phyloP scores from a whole-genome alignment of 2,888 invertebrate genomes.

The Cosmopolites sordidus region DNA sequence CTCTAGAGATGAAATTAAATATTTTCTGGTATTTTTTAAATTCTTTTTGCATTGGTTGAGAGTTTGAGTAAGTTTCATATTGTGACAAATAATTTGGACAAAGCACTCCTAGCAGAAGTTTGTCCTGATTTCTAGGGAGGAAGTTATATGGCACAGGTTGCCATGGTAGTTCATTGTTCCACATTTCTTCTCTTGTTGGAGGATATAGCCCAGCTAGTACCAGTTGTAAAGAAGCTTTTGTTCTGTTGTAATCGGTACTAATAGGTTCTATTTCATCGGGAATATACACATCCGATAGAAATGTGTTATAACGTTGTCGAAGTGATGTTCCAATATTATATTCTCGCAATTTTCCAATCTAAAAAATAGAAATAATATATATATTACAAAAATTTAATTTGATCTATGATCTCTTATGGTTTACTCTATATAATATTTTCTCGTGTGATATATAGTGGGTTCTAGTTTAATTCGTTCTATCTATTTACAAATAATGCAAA shows the following conservation, averaged over 20 bases:
- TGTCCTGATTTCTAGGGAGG: slow-evolving; percentile 45
- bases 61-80: slow-evolving; percentile 25
- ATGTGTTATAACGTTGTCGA: slow-evolving; percentile 56
- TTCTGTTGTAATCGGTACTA: slow-evolving; percentile 66
- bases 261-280: slow-evolving; percentile 57
- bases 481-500: no score
- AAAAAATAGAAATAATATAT: slow-evolving; percentile 1
- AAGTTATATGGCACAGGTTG: slow-evolving; percentile 73
- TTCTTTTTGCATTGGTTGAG: slow-evolving; percentile 44
- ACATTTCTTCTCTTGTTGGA: slow-evolving; percentile 53
- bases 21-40: slow-evolving; percentile 49
- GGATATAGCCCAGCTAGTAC: slow-evolving; percentile 66
- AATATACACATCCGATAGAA: slow-evolving; percentile 56
- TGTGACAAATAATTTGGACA: slow-evolving; percentile 32
- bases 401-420: no score
- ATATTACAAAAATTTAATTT: no score
- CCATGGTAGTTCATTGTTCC: slow-evolving; percentile 60
- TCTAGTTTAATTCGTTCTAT: no score
- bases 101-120: slow-evolving; percentile 28
- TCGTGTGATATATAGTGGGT: no score
- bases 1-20: slow-evolving; percentile 49
- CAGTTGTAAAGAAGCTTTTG: slow-evolving; percentile 65
- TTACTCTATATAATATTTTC: no score
- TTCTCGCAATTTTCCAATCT: slow-evolving; percentile 50
- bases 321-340: slow-evolving; percentile 61